These are phyloP conservation scores for Eretmochelys imbricata DNA, from an alignment of 2,113 vertebrate genomes.

Conservation along the genomic window DNA sequence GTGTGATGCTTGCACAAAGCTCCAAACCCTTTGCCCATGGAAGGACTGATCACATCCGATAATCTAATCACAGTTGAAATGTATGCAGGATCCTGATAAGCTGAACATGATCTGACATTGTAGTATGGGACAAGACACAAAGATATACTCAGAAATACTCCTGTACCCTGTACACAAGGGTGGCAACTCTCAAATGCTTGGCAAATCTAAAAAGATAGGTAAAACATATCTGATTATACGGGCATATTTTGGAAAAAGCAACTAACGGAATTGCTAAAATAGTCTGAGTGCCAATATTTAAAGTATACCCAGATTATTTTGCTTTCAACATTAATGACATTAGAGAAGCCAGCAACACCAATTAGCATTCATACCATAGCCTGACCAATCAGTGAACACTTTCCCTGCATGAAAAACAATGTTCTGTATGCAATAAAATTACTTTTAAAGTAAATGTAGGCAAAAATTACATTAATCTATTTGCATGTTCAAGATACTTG, in stretches of 20 bases:
- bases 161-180: background rate
- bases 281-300: constrained; percentile 50
- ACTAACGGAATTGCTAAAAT: constrained; percentile 64
- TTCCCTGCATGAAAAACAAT: background rate
- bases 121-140: background rate
- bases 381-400: constrained; percentile 28
- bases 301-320: constrained; percentile 61
- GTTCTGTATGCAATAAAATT: background rate
- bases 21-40: background rate
- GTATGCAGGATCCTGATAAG: background rate
- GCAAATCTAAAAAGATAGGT: constrained; percentile 25
- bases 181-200: background rate
- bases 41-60: background rate
- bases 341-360: constrained; percentile 17
- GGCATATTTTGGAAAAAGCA: constrained; percentile 70
- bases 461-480: background rate
- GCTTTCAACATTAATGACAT: background rate
- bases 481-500: background rate
- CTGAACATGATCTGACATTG: background rate
- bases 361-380: constrained; percentile 18
- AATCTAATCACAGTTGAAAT: background rate
- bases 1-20: background rate
- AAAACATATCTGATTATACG: constrained; percentile 66
- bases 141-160: background rate
- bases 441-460: constrained; percentile 30